phyloP scores from a whole-genome alignment of 2,888 invertebrate genomes.

The Melangyna quadrimaculata region DNA sequence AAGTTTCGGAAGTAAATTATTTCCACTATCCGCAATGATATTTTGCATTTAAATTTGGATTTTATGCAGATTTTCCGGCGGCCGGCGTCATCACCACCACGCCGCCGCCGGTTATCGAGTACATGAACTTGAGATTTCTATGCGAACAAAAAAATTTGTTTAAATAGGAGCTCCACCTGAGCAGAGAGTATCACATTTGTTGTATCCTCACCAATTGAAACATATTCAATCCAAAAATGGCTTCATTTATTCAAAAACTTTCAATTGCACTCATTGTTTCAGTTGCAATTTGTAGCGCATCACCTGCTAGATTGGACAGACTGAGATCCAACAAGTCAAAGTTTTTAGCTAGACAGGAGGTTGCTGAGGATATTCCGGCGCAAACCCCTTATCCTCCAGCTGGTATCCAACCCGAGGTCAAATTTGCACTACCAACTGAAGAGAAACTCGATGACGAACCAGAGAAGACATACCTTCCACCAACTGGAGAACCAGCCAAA shows the following conservation, averaged over 20 bases:
- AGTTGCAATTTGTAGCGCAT: constrained; percentile 12
- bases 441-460: constrained; percentile 19
- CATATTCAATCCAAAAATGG: constrained; percentile 29
- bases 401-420: constrained; percentile 75
- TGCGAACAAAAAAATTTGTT: constrained; percentile 27
- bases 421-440: constrained; percentile 76
- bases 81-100: not conserved
- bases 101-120: not conserved
- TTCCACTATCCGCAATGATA: constrained; percentile 8
- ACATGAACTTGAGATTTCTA: constrained; percentile 39
- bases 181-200: constrained; percentile 27
- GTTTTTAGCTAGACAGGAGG: constrained; percentile 35
- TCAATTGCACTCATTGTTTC: constrained; percentile 17
- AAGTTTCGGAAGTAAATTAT: constrained; percentile 29
- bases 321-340: constrained; percentile 14
- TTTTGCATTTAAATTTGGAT: constrained; percentile 59
- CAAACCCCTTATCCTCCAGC: constrained; percentile 77
- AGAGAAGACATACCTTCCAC: constrained; percentile 71
- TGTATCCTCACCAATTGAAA: constrained; percentile 1
- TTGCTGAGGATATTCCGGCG: constrained; percentile 12
- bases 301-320: constrained; percentile 38
- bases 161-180: constrained; percentile 40
- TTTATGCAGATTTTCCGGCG: constrained; percentile 44
- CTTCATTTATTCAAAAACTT: not conserved
- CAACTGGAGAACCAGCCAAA: constrained; percentile 73